Conservation (phyloP, 2,797 vertebrate species). For the Fistularia commersonii region DNA sequence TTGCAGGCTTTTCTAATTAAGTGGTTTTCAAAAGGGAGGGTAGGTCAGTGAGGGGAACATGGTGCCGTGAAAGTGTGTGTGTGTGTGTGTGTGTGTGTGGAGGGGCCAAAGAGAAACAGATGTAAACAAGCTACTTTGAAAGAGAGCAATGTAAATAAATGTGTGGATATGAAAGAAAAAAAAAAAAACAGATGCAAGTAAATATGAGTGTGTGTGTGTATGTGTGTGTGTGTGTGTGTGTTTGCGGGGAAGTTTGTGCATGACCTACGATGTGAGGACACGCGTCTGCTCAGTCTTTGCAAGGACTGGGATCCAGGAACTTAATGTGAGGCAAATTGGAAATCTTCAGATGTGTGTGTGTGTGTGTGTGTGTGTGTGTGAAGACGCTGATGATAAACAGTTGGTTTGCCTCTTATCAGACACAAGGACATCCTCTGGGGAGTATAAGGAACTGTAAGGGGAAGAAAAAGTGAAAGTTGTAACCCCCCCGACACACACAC, state of each 20-base stretch:
- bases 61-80: slow-evolving; percentile 41
- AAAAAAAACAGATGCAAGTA: slow-evolving; percentile 2
- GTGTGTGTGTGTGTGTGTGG: background rate
- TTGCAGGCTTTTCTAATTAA: slow-evolving; percentile 63
- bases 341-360: background rate
- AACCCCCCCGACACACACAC: too few relatives aligned
- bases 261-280: background rate
- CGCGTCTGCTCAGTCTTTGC: too few relatives aligned
- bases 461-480: slow-evolving; percentile 17
- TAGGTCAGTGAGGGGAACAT: slow-evolving; percentile 48
- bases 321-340: too few relatives aligned
- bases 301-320: too few relatives aligned
- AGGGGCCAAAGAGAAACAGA: slow-evolving; percentile 18
- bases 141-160: slow-evolving; percentile 49
- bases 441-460: slow-evolving; percentile 12
- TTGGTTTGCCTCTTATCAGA: slow-evolving; percentile 42
- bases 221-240: slow-evolving; percentile 8
- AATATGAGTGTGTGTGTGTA: background rate
- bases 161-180: slow-evolving; percentile 25
- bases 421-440: slow-evolving; percentile 15
- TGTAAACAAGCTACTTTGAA: slow-evolving; percentile 49
- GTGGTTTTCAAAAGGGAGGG: slow-evolving; percentile 55
- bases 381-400: slow-evolving; percentile 27
- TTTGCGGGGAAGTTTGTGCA: background rate
- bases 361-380: slow-evolving; percentile 3